phyloP scores from a whole-genome alignment of 92 coral and sea anemone genomes.

The Epizoanthus fatuus region DNA sequence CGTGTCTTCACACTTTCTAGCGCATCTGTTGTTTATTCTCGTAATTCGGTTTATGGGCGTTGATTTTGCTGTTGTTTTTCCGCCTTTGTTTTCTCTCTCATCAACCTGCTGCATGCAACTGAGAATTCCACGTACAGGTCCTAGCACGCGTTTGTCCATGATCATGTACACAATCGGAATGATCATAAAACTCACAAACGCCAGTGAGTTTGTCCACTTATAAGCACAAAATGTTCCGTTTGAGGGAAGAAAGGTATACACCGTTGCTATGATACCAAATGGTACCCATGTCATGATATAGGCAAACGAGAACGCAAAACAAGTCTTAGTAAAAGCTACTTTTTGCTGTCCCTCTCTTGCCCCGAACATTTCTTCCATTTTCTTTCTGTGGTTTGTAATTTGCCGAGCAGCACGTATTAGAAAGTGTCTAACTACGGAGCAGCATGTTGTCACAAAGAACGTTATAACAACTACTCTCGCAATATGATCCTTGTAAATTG shows the following conservation, averaged over 20 bases:
- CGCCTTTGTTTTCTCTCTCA: neutral
- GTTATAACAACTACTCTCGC: constrained; percentile 20
- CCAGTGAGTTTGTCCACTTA: constrained; percentile 6
- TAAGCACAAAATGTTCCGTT: constrained; percentile 23
- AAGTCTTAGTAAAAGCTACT: constrained; percentile 19
- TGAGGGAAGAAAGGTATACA: constrained; percentile 4
- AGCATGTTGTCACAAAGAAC: neutral
- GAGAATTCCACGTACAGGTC: neutral
- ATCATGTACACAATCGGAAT: constrained; percentile 18
- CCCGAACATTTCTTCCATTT: constrained; percentile 31
- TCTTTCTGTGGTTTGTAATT: constrained; percentile 3
- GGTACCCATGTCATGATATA: constrained; percentile 29
- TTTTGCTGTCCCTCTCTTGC: constrained; percentile 10
- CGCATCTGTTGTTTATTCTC: neutral
- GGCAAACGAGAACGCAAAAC: constrained; percentile 21
- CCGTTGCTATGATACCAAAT: constrained; percentile 1
- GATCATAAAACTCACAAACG: constrained; percentile 26
- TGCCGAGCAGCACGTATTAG: neutral
- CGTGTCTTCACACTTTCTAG: neutral
- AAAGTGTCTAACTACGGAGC: neutral
- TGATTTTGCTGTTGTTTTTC: neutral
- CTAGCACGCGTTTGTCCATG: constrained; percentile 7
- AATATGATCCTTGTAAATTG: constrained; percentile 4
- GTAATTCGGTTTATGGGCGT: neutral
- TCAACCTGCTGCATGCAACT: neutral